Evolutionary conservation across 2,797 vertebrate species (phyloP).

Genomic region (Scolopax bukidnonensis): DNA sequence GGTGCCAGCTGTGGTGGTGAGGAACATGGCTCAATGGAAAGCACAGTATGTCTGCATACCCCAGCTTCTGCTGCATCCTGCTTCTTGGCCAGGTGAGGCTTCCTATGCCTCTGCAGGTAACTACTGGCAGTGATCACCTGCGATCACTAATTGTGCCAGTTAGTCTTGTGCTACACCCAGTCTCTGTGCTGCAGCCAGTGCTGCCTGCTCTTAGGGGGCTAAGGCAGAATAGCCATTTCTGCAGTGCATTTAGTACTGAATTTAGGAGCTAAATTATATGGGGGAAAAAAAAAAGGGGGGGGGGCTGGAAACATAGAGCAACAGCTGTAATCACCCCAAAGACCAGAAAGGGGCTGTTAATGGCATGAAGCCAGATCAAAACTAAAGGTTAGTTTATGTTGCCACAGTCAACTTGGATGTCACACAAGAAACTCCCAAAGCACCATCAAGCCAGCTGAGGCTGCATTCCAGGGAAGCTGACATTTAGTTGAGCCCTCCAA

Average conservation of each 20-base stretch:
- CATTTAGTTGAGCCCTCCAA: neutral
- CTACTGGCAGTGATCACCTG: neutral
- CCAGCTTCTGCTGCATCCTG: neutral
- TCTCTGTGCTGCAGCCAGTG: neutral
- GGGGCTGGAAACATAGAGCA: neutral
- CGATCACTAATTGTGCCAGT: no score
- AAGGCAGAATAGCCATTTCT: neutral
- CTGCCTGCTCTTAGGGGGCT: neutral
- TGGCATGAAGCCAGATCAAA: neutral
- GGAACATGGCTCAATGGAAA: neutral
- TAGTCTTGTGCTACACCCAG: neutral
- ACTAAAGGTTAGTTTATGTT: neutral
- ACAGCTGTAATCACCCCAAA: neutral
- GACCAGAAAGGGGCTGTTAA: neutral
- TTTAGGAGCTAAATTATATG: neutral
- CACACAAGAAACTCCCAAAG: accelerated
- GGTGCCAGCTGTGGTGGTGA: neutral
- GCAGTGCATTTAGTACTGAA: neutral
- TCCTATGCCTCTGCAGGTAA: neutral
- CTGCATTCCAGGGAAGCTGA: neutral
- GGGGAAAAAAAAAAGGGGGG: neutral
- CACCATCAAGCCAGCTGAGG: neutral
- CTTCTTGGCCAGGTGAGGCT: accelerated
- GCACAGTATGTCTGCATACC: accelerated
- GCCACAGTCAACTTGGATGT: neutral